Evolutionary conservation across 2,113 vertebrate species (phyloP).

Genomic region (Murina feae): DNA sequence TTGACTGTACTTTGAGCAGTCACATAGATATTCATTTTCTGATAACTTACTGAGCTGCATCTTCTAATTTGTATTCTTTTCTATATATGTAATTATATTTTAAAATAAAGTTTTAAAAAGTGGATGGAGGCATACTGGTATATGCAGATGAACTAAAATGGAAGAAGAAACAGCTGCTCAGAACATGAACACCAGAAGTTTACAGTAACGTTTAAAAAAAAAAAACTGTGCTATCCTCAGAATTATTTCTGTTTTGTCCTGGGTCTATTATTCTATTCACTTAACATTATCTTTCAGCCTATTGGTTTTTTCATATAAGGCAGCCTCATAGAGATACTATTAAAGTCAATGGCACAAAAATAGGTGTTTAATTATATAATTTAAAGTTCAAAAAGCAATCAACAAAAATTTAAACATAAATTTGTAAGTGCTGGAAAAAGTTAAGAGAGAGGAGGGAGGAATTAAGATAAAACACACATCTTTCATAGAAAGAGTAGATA

Average conservation of each 20-base stretch:
- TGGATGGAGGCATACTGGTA: background rate
- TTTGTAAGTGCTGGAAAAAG: background rate
- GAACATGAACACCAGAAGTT: background rate
- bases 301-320: constrained; percentile 12
- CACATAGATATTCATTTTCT: background rate
- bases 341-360: background rate
- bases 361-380: background rate
- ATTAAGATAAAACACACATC: background rate
- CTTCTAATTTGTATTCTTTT: background rate
- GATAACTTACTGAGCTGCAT: background rate
- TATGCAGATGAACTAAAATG: background rate
- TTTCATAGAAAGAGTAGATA: background rate
- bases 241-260: background rate
- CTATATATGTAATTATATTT: background rate
- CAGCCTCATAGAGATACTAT: background rate
- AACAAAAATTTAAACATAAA: background rate
- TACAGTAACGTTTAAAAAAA: background rate
- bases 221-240: background rate
- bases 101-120: background rate
- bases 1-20: background rate
- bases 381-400: background rate
- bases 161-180: background rate
- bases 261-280: background rate
- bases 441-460: background rate
- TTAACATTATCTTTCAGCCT: background rate